Conservation (phyloP, 2,888 invertebrate genomes). For the Chelonus formosanus region DNA sequence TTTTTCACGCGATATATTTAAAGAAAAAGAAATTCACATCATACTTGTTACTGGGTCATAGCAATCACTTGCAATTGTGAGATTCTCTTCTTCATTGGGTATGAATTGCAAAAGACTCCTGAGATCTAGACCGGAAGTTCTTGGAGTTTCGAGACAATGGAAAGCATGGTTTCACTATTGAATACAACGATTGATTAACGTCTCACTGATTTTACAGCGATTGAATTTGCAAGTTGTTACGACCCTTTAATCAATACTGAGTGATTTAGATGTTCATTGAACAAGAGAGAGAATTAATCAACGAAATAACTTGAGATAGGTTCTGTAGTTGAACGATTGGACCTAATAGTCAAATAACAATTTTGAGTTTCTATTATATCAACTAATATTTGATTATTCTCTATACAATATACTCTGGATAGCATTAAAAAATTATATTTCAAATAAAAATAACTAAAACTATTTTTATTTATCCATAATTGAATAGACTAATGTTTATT, state of each 20-base stretch:
- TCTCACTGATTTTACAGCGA: slow-evolving; percentile 2
- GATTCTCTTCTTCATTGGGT: background rate
- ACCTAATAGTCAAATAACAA: too few relatives aligned
- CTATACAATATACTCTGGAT: too few relatives aligned
- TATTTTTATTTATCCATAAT: too few relatives aligned
- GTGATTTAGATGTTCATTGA: background rate
- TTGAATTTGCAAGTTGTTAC: background rate
- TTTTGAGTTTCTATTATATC: too few relatives aligned
- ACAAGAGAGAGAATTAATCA: background rate
- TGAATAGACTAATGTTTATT: too few relatives aligned
- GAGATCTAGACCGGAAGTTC: slow-evolving; percentile 15
- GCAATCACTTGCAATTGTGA: slow-evolving; percentile 3
- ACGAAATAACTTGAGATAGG: background rate
- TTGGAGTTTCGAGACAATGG: slow-evolving; percentile 14
- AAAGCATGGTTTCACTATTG: slow-evolving; percentile 1
- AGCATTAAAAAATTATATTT: too few relatives aligned
- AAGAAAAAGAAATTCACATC: slow-evolving; percentile 17
- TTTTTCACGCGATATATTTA: slow-evolving; percentile 4
- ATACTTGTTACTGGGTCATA: background rate
- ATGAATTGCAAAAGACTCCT: slow-evolving; percentile 4
- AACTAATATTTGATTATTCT: too few relatives aligned
- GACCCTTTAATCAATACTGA: background rate
- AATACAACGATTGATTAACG: slow-evolving; percentile 6
- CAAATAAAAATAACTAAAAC: too few relatives aligned
- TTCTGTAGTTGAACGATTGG: too few relatives aligned